These are phyloP conservation scores for Agelaius tricolor DNA, from an alignment of 2,113 vertebrate genomes.

Conservation along the genomic window DNA sequence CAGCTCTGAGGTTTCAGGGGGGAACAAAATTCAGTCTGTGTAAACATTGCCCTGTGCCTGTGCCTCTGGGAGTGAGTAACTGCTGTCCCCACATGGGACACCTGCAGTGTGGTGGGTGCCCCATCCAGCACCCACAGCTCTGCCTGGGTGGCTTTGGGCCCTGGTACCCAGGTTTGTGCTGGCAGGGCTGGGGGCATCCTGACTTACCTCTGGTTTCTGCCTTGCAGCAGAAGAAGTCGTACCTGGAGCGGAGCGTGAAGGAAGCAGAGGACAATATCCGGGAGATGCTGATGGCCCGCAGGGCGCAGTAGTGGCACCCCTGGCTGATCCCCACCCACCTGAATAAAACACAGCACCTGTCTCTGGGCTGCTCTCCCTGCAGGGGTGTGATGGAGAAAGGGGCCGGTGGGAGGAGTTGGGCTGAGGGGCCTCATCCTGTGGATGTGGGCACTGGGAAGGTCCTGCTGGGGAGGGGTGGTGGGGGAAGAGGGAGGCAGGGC, in stretches of 20 bases:
- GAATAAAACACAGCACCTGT: not conserved
- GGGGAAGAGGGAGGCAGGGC: not conserved
- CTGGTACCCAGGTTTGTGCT: not conserved
- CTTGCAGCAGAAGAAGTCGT: slow-evolving; percentile 91
- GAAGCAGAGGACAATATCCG: slow-evolving; percentile 96
- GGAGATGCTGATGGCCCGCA: slow-evolving; percentile 94
- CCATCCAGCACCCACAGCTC: not conserved
- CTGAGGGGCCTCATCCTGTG: not conserved
- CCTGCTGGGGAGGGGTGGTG: not conserved
- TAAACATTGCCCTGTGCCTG: not conserved
- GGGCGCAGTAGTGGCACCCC: slow-evolving; percentile 76
- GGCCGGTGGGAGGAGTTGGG: not conserved
- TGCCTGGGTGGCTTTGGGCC: not conserved
- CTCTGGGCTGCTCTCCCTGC: not conserved
- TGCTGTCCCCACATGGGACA: not conserved
- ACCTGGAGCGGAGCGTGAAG: slow-evolving; percentile 93
- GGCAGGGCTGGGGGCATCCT: not conserved
- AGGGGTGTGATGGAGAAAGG: not conserved
- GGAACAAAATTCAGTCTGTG: not conserved
- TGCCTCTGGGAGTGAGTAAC: not conserved
- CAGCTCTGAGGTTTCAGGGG: not conserved
- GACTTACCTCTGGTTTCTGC: slow-evolving; percentile 8
- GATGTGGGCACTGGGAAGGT: not conserved
- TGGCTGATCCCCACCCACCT: not conserved
- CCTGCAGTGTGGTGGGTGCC: not conserved